These are phyloP conservation scores for Zeuzera pyrina DNA, from an alignment of 2,888 invertebrate genomes.

Conservation along the genomic window DNA sequence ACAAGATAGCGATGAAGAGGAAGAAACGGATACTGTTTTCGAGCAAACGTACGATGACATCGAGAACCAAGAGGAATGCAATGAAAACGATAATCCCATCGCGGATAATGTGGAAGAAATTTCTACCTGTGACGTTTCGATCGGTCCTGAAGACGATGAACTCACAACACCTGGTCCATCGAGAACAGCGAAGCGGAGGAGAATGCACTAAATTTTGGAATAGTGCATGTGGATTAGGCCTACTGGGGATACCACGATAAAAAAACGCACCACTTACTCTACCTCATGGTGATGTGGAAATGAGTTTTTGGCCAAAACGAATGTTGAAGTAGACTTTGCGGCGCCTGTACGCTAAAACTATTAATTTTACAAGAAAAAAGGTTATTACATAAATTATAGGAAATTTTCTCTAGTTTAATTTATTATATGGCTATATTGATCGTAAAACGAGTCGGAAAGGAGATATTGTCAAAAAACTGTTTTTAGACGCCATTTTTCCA, in stretches of 20 bases:
- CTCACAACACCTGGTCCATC: slow-evolving; percentile 1
- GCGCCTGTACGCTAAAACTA: no score
- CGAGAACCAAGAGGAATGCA: slow-evolving; percentile 5
- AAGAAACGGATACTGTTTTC: slow-evolving; percentile 7
- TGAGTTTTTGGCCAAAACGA: not conserved
- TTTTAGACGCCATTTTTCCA: no score
- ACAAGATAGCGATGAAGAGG: slow-evolving; percentile 6
- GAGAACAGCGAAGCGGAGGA: not conserved
- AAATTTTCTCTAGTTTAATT: no score
- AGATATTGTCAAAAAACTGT: no score
- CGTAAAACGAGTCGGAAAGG: no score
- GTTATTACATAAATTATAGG: no score
- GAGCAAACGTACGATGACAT: slow-evolving; percentile 7
- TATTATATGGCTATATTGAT: no score
- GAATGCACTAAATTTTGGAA: not conserved
- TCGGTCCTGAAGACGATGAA: slow-evolving; percentile 6
- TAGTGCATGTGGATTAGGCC: not conserved
- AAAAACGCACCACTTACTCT: slow-evolving; percentile 1
- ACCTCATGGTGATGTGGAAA: not conserved
- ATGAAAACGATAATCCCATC: slow-evolving; percentile 5
- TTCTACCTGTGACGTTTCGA: slow-evolving; percentile 4
- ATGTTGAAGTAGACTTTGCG: not conserved
- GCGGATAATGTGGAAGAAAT: slow-evolving; percentile 7
- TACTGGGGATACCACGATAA: no score
- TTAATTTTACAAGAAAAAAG: no score